A percentile compares a stretch with the other conserved stretches of the same genome.
These are phyloP conservation scores for Meteorus sp. DNA, from an alignment of 1,140 invertebrate species.

Conservation along the genomic window DNA sequence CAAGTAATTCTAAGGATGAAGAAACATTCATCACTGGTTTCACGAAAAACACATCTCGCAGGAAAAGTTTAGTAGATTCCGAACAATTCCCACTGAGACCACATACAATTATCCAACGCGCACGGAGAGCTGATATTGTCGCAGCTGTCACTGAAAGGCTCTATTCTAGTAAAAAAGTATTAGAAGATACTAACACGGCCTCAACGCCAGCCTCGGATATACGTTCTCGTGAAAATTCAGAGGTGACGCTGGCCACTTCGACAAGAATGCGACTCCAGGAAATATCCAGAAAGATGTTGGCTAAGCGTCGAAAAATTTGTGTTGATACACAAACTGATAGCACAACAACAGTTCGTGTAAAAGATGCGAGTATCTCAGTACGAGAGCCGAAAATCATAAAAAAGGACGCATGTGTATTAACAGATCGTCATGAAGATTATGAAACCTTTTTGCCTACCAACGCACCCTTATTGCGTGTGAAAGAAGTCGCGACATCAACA, in stretches of 20 bases:
- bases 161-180: constrained; percentile 65
- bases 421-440: constrained; percentile 45
- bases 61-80: constrained; percentile 39
- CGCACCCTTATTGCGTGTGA: constrained; percentile 39
- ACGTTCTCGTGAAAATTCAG: constrained; percentile 40
- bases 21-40: constrained; percentile 32
- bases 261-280: constrained; percentile 52
- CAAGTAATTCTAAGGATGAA: constrained; percentile 47
- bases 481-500: constrained; percentile 47
- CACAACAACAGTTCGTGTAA: constrained; percentile 58
- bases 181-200: constrained; percentile 58
- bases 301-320: constrained; percentile 59
- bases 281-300: constrained; percentile 55
- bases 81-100: constrained; percentile 27
- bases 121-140: constrained; percentile 66
- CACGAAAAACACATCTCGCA: constrained; percentile 27
- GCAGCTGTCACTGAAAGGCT: constrained; percentile 70
- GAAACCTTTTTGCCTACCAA: constrained; percentile 19
- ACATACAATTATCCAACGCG: constrained; percentile 41
- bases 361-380: constrained; percentile 59
- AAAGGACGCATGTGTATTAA: constrained; percentile 42
- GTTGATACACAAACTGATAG: constrained; percentile 66
- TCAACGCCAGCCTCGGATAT: constrained; percentile 46
- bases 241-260: constrained; percentile 36
- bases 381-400: constrained; percentile 35